Percentiles rank a stretch among this genome's conserved stretches.
Conservation (phyloP, 2,113 vertebrate species). For the pig (Sus scrofa) region DNA sequence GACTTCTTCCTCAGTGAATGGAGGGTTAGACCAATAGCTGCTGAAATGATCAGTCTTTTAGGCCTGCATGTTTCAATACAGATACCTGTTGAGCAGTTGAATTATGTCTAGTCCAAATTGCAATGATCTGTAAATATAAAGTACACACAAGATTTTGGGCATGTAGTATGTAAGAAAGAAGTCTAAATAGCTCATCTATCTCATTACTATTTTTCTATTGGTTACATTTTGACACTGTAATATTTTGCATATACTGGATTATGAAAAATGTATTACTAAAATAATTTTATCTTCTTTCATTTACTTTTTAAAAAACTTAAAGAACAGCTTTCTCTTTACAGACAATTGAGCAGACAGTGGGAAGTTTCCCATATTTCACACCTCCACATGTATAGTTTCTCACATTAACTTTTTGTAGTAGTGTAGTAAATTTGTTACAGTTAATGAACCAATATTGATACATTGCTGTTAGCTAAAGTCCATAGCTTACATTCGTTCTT, state of each 20-base stretch:
- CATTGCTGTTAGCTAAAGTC: not conserved
- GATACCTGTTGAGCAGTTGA: not conserved
- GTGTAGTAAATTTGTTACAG: not conserved
- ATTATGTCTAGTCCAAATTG: not conserved
- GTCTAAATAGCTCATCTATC: not conserved
- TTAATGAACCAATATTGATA: not conserved
- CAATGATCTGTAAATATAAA: not conserved
- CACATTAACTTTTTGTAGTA: not conserved
- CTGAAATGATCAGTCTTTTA: not conserved
- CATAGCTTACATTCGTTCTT: not conserved
- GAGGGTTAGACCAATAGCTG: not conserved
- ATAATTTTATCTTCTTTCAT: not conserved
- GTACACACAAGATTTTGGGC: not conserved
- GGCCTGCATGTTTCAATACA: not conserved
- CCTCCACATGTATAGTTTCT: not conserved
- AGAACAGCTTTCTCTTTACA: not conserved
- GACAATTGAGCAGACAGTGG: not conserved
- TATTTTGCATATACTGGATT: not conserved
- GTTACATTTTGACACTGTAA: not conserved
- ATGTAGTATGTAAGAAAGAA: not conserved
- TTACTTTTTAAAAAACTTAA: not conserved
- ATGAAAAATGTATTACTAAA: not conserved
- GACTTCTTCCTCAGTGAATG: not conserved
- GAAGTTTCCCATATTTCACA: not conserved
- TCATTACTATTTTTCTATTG: slow-evolving; percentile 19